phyloP scores from a whole-genome alignment of 2,888 invertebrate genomes.

The Blera fallax region DNA sequence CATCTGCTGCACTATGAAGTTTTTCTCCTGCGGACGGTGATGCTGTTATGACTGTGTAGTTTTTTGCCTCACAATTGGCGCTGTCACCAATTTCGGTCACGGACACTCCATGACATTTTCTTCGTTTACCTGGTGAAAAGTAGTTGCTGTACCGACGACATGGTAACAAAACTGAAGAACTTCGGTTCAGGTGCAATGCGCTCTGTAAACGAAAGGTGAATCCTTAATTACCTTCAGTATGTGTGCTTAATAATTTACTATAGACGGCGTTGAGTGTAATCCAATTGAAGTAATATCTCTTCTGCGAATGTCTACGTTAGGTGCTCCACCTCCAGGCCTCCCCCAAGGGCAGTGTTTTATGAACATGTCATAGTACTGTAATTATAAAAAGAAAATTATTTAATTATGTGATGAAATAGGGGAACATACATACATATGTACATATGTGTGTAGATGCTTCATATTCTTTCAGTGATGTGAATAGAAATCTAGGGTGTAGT shows the following conservation, averaged over 20 bases:
- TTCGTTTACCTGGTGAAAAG: conserved; percentile 77
- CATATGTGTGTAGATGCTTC: not conserved
- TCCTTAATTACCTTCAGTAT: conserved; percentile 25
- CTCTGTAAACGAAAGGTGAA: conserved; percentile 68
- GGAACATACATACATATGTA: not conserved
- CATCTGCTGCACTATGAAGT: conserved; percentile 75
- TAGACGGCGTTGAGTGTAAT: conserved; percentile 85
- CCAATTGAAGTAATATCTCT: conserved; percentile 87
- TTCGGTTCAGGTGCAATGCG: conserved; percentile 75
- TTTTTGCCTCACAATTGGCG: conserved; percentile 50
- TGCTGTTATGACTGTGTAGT: conserved; percentile 56
- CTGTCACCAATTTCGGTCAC: conserved; percentile 63
- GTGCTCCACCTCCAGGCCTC: conserved; percentile 88
- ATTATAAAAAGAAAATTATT: conserved; percentile 16
- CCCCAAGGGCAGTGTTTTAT: conserved; percentile 91
- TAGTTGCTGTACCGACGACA: conserved; percentile 79
- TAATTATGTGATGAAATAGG: not conserved
- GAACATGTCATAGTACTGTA: conserved; percentile 85
- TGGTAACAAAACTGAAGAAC: conserved; percentile 78
- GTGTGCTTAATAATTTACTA: conserved; percentile 79
- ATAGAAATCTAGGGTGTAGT: not conserved
- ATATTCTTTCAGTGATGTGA: not conserved
- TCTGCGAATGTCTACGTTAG: conserved; percentile 86
- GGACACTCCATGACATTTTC: conserved; percentile 77
- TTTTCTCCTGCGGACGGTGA: conserved; percentile 73